These are phyloP conservation scores for Poeciliopsis turrubarensis DNA, from an alignment of 2,113 vertebrate species.

Conservation along the genomic window DNA sequence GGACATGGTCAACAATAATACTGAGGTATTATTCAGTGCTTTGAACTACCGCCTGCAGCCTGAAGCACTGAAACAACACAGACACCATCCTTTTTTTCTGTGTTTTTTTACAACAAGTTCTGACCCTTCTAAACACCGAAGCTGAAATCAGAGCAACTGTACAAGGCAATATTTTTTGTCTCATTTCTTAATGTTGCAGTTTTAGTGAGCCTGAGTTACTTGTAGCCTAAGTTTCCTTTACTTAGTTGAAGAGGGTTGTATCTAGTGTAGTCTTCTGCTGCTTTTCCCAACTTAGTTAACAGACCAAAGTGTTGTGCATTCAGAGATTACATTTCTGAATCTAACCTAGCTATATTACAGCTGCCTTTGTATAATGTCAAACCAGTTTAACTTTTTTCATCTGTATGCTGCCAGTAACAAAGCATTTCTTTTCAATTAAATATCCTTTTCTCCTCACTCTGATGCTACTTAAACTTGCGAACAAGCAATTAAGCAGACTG, in stretches of 20 bases:
- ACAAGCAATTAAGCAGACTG: no score
- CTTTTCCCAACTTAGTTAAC: no score
- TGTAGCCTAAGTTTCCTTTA: neutral
- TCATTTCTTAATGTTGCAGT: neutral
- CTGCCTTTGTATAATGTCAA: neutral
- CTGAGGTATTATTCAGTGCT: neutral
- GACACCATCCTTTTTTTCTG: neutral
- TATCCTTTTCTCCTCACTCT: no score
- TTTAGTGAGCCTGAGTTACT: neutral
- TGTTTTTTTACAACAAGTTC: neutral
- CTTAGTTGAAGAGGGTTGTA: neutral
- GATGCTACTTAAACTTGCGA: no score
- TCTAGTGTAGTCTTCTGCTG: neutral
- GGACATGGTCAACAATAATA: neutral
- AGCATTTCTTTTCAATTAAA: no score
- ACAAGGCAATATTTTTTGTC: neutral
- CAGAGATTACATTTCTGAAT: neutral
- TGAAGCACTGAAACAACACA: neutral
- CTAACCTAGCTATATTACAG: neutral
- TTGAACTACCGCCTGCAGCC: neutral
- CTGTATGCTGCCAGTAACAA: neutral
- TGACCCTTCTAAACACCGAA: neutral
- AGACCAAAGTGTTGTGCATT: neutral
- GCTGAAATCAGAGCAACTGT: neutral
- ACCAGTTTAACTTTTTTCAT: no score